Base-by-base conservation (phyloP, 2,797 vertebrate genomes). In the Acomys russatus region DNA sequence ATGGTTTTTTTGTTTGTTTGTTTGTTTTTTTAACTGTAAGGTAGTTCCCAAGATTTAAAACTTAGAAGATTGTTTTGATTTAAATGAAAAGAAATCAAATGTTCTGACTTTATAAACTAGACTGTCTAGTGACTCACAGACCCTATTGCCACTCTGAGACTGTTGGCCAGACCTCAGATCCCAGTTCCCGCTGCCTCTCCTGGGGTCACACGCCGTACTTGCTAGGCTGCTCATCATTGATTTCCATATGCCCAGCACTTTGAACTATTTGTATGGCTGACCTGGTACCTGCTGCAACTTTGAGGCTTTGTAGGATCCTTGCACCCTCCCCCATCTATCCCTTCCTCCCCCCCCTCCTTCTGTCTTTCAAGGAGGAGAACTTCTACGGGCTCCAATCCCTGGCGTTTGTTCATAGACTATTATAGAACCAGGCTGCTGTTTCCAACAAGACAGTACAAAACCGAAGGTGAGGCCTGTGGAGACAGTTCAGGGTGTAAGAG, bases 201-300 rank as follows among this genome's bases (percentile, higher is more conserved):
- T 22, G 17, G 9, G 0, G 6, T 2, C 6, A 0, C 0, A 0
- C 64, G 30, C 2, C 33, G n/a, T 25, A 1, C 78, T 78, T 49
- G 44, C 68, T 22, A 33, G 3, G 30, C 15, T 80, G 20, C 51
- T 51, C 73, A 4, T 20, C 28, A 4, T 30, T 74, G 66, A 20
- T 30, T 51, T n/a, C 11, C 35, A 5, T 1, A 20, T 2, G 25
- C 49, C 33, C 38, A 30, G 7, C 63, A 63, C 38, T 9, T 78
- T 38, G 25, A 77, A 51, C 59, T 78, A 28, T 49, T 74, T 80
- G 9, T 82, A 23, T 33, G 35, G 61, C 25, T 63, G 23, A 59
- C 28, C n/a, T 44, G 66, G 33, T 14, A 44, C 61, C 66, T 63
- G 49, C 38, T 33, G 38, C 6, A 61, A 51, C 6, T 49, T 20